Evolutionary conservation across 2,888 invertebrate species (phyloP), one percentile per base, ranked within the genome.

Genomic region (Mesoligia furuncula): DNA sequence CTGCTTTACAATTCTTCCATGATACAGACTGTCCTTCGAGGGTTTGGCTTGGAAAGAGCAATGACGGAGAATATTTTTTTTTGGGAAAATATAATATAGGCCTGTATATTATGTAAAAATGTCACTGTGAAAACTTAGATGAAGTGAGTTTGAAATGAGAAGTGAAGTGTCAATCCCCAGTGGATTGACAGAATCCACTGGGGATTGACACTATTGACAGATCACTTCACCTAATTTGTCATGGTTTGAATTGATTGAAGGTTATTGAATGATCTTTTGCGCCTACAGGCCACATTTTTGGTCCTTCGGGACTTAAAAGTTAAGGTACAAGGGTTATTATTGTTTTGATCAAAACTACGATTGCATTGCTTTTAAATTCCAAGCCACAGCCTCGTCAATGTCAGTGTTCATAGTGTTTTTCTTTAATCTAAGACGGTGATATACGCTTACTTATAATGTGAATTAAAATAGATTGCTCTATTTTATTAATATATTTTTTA

Each of bases 381-480:
- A 71, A 69, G 59, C 65, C 61, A 42, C n/a, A 4, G 7, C 31
- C 76, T 73, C 62, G 45, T 59, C 20, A 69, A 68, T 73, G 17
- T 39, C 79, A 73, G 69, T 80, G 66, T 87, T 78, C n/a, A 78
- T 75, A 70, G 17, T 73, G 31, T 81, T 74, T 73, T 70, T 11
- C 70, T 78, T 70, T 81, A 83, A 73, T 71, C 85, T 82, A 83
- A 80, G 81, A 85, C 72, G 81, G 85, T 88, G 83, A 90, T 84
- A 88, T 90, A 91, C 90, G 90, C 91, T 92, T 91, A 92, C 81
- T 85, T 90, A 90, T 89, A 85, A 88, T 70, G 80, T 81, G 87
- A 81, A 88, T 84, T 86, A 83, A 81, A 90, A 92, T 93, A 93
- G 88, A 92, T 92, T 92, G 88, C 88, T 88, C 88, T 93, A 93